Evolutionary conservation across 2,888 invertebrate species (phyloP).

Genomic region (Lycaena phlaeas): DNA sequence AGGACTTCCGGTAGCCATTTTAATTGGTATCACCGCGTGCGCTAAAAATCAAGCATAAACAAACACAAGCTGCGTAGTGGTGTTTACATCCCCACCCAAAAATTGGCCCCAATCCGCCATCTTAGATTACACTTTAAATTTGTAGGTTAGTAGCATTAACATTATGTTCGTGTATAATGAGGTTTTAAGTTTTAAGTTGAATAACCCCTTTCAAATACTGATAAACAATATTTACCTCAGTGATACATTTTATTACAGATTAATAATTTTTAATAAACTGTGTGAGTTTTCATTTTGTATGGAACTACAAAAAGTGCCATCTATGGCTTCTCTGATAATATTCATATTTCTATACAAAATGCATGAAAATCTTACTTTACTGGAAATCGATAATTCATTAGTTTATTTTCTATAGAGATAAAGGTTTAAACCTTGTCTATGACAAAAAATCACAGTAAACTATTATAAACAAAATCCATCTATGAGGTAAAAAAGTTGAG

Average conservation of each 20-base stretch:
- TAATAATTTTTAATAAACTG: too few species aligned
- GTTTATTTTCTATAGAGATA: too few species aligned
- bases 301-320: too few species aligned
- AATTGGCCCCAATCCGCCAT: not conserved
- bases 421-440: too few species aligned
- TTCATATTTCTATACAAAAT: too few species aligned
- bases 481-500: not conserved
- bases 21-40: constrained; percentile 22
- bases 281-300: too few species aligned
- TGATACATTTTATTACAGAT: too few species aligned
- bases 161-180: not conserved
- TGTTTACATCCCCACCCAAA: constrained; percentile 14
- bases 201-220: not conserved
- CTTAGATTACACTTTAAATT: not conserved
- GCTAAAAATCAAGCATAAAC: constrained; percentile 49
- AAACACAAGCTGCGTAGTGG: constrained; percentile 50
- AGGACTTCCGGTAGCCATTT: constrained; percentile 17
- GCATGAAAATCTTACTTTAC: too few species aligned
- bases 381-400: too few species aligned
- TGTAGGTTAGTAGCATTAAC: not conserved
- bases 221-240: too few species aligned
- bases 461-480: not conserved
- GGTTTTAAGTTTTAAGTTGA: not conserved
- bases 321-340: too few species aligned
- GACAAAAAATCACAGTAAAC: too few species aligned